Percentiles rank a stretch among this genome's conserved stretches.
Conservation (phyloP, 2,888 invertebrate species). For the Machimus rusticus region DNA sequence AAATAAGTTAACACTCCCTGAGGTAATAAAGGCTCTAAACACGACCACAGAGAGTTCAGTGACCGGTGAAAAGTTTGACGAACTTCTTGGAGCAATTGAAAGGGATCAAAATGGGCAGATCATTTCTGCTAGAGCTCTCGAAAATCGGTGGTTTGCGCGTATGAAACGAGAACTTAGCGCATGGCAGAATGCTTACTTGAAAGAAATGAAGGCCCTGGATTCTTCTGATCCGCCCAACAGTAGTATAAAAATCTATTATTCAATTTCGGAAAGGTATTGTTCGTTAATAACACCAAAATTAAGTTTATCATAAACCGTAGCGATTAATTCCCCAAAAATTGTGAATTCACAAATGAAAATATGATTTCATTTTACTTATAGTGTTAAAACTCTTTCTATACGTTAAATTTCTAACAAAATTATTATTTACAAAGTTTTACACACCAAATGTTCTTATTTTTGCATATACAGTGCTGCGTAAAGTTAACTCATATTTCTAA, state of each 20-base stretch:
- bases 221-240: slow-evolving; percentile 57
- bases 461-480: no score
- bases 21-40: no score
- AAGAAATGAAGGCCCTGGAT: slow-evolving; percentile 60
- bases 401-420: no score
- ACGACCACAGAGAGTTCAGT: slow-evolving; percentile 71
- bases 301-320: background rate
- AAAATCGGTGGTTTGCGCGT: slow-evolving; percentile 72
- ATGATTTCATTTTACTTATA: no score
- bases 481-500: no score
- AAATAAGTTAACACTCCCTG: no score
- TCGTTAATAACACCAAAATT: background rate
- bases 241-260: slow-evolving; percentile 66
- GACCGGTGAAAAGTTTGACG: slow-evolving; percentile 72
- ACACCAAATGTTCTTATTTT: no score
- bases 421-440: no score
- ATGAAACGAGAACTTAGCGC: slow-evolving; percentile 76
- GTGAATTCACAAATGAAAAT: no score
- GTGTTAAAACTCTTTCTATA: no score
- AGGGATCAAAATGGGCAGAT: slow-evolving; percentile 70
- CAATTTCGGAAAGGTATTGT: no score
- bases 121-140: slow-evolving; percentile 69
- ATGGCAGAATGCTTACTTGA: slow-evolving; percentile 71
- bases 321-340: no score
- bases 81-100: slow-evolving; percentile 69